Conservation (phyloP, 92 coral and sea anemone species). For the Actinostola sp. region DNA sequence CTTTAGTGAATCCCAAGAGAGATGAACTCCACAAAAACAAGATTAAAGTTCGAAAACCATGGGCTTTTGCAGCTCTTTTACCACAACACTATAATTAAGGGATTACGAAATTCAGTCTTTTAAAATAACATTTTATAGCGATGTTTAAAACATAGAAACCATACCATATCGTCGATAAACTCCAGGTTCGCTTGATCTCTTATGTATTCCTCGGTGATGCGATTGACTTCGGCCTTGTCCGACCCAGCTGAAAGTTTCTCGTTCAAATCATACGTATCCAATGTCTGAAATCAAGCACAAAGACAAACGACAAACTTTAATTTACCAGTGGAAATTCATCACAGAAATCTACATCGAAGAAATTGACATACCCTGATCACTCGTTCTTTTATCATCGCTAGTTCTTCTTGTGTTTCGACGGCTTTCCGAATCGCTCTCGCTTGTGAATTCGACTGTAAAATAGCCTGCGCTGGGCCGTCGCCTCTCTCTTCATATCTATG, state of each 20-base stretch:
- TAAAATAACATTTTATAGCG: neutral
- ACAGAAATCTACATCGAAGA: neutral
- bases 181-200: conserved; percentile 92
- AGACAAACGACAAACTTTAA: neutral
- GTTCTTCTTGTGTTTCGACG: conserved; percentile 89
- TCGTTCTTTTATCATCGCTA: conserved; percentile 76
- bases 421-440: conserved; percentile 75
- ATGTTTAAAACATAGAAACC: conserved; percentile 10
- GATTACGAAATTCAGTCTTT: conserved; percentile 12
- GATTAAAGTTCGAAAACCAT: neutral
- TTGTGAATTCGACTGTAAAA: conserved; percentile 82
- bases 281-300: conserved; percentile 53
- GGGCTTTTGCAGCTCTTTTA: neutral
- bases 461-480: conserved; percentile 91
- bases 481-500: conserved; percentile 64
- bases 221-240: conserved; percentile 77
- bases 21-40: neutral
- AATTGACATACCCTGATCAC: conserved; percentile 72
- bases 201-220: conserved; percentile 81
- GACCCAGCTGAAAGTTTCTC: conserved; percentile 72
- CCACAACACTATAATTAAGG: conserved; percentile 23
- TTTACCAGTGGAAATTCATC: neutral
- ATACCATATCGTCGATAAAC: conserved; percentile 94
- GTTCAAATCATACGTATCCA: conserved; percentile 92
- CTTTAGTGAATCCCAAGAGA: conserved; percentile 13